These are phyloP conservation scores for Spheniscus humboldti DNA, from an alignment of 2,797 vertebrate genomes.

Conservation along the genomic window DNA sequence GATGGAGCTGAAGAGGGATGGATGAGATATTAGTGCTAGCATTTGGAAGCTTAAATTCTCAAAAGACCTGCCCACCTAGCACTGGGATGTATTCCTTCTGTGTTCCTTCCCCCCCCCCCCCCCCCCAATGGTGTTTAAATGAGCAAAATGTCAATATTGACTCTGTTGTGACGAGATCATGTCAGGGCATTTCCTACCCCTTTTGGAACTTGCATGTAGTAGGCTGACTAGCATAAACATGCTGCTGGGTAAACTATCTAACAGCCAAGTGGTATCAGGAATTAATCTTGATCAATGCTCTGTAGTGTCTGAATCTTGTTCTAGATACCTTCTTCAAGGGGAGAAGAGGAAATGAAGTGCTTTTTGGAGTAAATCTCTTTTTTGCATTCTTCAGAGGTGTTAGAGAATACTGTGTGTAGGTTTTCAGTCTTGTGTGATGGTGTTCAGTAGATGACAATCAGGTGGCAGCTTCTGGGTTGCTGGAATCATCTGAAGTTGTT, in stretches of 20 bases:
- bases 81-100: not conserved
- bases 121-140: not conserved
- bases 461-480: not conserved
- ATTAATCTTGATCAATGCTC: not conserved
- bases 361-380: not conserved
- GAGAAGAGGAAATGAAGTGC: not conserved
- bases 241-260: not conserved
- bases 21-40: not conserved
- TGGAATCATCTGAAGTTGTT: not conserved
- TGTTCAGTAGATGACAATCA: not conserved
- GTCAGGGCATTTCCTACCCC: not conserved
- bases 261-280: not conserved
- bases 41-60: not conserved
- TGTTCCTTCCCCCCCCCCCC: not conserved
- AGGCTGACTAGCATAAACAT: not conserved
- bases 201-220: not conserved
- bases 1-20: not conserved
- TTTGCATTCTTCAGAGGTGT: not conserved
- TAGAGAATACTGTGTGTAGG: not conserved
- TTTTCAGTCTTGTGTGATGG: not conserved
- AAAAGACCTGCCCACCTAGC: not conserved
- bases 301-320: not conserved
- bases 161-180: not conserved
- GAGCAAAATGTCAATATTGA: slow-evolving; percentile 8
- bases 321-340: not conserved